Base-by-base conservation (phyloP, 2,797 vertebrate genomes). In the Anguilla marmorata region DNA sequence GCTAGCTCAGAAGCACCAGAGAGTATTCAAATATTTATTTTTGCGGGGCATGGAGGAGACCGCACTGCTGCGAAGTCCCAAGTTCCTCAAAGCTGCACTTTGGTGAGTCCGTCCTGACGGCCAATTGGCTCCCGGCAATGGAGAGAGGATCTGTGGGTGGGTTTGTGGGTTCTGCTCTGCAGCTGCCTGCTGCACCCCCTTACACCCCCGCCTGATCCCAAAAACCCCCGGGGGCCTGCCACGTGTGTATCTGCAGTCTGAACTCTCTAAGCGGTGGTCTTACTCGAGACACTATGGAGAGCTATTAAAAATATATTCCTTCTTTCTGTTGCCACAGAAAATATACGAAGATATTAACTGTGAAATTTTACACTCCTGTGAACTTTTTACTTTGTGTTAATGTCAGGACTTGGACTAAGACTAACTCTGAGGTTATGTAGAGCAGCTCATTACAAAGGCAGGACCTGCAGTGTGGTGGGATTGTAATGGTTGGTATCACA, bases 11-110 rank as follows among this genome's bases (percentile, higher is more conserved):
- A 93, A 96, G 94, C 90, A 93, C 91, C 91, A 94, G 92, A 95
- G 96, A 95, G 96, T 96, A 96, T 96, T 96, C 96, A 96, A 96
- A 96, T 96, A 96, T 96, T 96, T 95, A 93, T 95, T 95, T 95
- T 92, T 94, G 89, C 56, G 85, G 87, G 87, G 89, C 79, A 87
- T 66, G n/a, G 33, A 69, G 58, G 60, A 88, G 56, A 79, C 88
- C 92, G 92, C 93, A 91, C 92, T 91, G 94, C 95, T 93, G 93
- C 91, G 89, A 92, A 92, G 90, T 90, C 90, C 90, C 90, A 92
- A 92, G 93, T 93, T 93, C 88, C 87, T 91, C 90, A 87, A 92
- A 92, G 91, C 92, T 91, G 72, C 56, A 69, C 87, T 87, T 86
- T 88, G 8, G 87, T 85, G 89, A 87, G 91, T 89, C 91, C 89